Evolutionary conservation across 2,888 invertebrate genomes (phyloP).

Genomic region (Octodonta nipae): DNA sequence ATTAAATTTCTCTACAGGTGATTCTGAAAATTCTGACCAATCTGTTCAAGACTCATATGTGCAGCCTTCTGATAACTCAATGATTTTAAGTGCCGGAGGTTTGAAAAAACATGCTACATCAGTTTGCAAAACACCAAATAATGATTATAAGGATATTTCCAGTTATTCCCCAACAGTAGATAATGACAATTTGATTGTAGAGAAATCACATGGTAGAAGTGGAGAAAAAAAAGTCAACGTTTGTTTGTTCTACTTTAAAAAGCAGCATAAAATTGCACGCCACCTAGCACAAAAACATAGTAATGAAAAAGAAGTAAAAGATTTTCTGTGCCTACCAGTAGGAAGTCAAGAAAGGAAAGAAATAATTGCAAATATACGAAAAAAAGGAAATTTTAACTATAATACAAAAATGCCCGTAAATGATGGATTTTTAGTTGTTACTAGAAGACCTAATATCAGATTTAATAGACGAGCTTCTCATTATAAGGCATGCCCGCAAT

Average conservation of each 20-base stretch:
- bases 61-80: no score
- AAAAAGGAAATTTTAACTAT: slow-evolving; percentile 2
- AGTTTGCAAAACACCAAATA: no score
- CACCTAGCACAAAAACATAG: slow-evolving; percentile 6
- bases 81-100: no score
- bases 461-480: slow-evolving; percentile 4
- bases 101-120: no score
- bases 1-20: no score
- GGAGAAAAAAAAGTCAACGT: slow-evolving; percentile 7
- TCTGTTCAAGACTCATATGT: no score
- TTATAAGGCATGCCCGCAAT: slow-evolving; percentile 4
- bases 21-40: no score
- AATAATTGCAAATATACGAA: no score
- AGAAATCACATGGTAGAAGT: slow-evolving; percentile 3
- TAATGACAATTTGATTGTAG: no score
- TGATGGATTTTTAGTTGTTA: slow-evolving; percentile 7
- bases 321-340: slow-evolving; percentile 7
- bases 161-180: no score
- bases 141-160: no score
- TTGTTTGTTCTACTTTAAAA: slow-evolving; percentile 8
- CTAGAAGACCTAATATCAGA: slow-evolving; percentile 6
- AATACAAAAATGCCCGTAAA: slow-evolving; percentile 6
- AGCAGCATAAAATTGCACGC: slow-evolving; percentile 7
- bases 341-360: slow-evolving; percentile 4
- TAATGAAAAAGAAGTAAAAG: slow-evolving; percentile 7